phyloP scores from a whole-genome alignment of 2,888 invertebrate genomes.

The Hydroisotoma schaefferi region DNA sequence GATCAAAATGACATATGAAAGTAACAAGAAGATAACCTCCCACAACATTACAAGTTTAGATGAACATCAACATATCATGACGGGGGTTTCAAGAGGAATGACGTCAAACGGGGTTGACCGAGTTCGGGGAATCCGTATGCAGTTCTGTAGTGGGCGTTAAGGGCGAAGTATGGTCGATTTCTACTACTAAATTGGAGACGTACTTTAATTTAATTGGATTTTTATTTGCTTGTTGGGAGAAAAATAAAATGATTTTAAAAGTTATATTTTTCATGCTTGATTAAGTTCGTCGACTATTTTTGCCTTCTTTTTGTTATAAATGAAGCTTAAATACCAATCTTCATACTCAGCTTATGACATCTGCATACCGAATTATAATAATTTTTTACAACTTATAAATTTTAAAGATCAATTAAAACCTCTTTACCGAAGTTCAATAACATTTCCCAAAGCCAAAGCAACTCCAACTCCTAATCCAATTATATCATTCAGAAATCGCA shows the following conservation, averaged over 20 bases:
- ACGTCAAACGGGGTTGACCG: conserved; percentile 37
- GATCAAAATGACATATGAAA: no score
- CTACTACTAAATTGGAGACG: background rate
- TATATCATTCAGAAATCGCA: no score
- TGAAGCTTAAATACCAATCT: no score
- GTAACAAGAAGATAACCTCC: background rate
- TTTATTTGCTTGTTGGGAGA: background rate
- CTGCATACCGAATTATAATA: no score
- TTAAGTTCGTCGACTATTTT: no score
- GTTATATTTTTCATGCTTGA: background rate
- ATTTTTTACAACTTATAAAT: no score
- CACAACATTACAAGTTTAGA: background rate
- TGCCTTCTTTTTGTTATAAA: no score
- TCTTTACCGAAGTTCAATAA: no score
- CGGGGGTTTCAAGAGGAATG: conserved; percentile 28
- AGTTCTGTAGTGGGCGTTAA: conserved; percentile 35
- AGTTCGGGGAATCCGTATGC: conserved; percentile 10
- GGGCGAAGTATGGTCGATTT: background rate
- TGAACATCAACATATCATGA: background rate
- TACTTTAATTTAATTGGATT: background rate
- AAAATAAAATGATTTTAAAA: background rate
- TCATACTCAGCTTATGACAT: no score
- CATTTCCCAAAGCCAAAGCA: no score
- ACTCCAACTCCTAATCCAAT: no score
- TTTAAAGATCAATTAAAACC: no score